These are phyloP conservation scores for Tipula lateralis DNA, from an alignment of 2,888 invertebrate species.

Conservation along the genomic window DNA sequence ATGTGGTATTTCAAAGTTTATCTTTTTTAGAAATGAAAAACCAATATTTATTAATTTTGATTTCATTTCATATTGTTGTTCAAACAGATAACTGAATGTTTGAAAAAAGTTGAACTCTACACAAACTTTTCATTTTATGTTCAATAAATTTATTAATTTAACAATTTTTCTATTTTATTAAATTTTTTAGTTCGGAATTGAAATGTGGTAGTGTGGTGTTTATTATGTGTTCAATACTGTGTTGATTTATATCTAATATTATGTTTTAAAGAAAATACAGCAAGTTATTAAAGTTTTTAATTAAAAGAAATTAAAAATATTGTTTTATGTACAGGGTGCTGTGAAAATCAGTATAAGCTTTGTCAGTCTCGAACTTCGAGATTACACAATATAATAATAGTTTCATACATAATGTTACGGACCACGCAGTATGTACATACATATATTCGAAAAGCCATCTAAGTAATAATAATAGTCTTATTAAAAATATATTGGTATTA, in stretches of 20 bases:
- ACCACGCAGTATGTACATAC: too few species aligned
- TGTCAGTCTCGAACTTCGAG: too few species aligned
- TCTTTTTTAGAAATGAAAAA: not conserved
- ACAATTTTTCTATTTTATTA: not conserved
- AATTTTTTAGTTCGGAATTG: not conserved
- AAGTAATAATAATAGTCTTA: too few species aligned
- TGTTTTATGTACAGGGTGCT: not conserved
- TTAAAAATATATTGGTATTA: too few species aligned
- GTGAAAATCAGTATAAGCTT: too few species aligned
- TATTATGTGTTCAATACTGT: not conserved
- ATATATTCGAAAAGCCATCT: too few species aligned
- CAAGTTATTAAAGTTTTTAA: not conserved
- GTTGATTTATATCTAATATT: not conserved
- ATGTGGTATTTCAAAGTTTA: not conserved
- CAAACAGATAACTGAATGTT: not conserved
- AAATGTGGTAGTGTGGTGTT: not conserved
- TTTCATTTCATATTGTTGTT: not conserved
- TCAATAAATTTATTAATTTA: constrained; percentile 11
- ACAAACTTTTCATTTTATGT: not conserved
- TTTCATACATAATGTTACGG: too few species aligned
- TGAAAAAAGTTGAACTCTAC: not conserved
- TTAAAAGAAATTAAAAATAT: not conserved
- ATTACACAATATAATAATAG: too few species aligned
- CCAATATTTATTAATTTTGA: not conserved
- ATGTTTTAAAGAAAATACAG: not conserved